These are phyloP conservation scores for Ypsolopha sequella DNA, from an alignment of 2,888 invertebrate species.

Conservation along the genomic window DNA sequence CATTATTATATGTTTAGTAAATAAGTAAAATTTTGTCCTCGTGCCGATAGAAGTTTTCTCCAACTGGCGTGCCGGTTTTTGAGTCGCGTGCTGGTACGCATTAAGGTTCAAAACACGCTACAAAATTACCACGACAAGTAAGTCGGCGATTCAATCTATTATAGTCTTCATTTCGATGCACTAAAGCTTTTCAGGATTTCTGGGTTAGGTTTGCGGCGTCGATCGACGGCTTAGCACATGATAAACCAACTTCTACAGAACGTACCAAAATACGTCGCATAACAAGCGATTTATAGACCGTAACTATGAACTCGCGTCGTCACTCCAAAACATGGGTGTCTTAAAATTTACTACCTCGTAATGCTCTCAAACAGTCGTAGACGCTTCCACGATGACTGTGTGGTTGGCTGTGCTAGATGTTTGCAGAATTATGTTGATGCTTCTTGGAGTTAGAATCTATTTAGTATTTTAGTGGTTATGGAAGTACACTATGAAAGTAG, in stretches of 20 bases:
- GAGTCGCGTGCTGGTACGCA: conserved; percentile 48
- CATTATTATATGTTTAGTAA: too few species aligned
- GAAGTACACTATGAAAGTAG: too few species aligned
- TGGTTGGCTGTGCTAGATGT: background rate
- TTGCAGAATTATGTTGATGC: background rate
- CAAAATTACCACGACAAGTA: background rate
- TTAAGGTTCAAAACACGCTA: conserved; percentile 23
- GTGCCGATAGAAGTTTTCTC: conserved; percentile 16
- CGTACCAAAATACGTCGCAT: conserved; percentile 5
- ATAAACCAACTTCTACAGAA: conserved; percentile 23
- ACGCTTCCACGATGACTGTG: background rate
- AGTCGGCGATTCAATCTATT: too few species aligned
- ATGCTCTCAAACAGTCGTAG: background rate
- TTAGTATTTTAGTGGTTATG: too few species aligned
- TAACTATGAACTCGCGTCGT: conserved; percentile 4
- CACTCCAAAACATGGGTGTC: conserved; percentile 1
- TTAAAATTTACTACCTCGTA: background rate
- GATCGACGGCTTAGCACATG: conserved; percentile 43
- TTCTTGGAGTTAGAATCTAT: background rate
- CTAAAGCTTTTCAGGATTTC: too few species aligned
- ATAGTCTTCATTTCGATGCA: too few species aligned
- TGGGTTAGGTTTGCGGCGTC: conserved; percentile 21
- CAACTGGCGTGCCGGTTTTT: conserved; percentile 20
- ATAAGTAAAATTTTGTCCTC: background rate
- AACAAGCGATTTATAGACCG: conserved; percentile 7